Base-by-base conservation (phyloP, 2,797 vertebrate species). In the Xenopus petersii region DNA sequence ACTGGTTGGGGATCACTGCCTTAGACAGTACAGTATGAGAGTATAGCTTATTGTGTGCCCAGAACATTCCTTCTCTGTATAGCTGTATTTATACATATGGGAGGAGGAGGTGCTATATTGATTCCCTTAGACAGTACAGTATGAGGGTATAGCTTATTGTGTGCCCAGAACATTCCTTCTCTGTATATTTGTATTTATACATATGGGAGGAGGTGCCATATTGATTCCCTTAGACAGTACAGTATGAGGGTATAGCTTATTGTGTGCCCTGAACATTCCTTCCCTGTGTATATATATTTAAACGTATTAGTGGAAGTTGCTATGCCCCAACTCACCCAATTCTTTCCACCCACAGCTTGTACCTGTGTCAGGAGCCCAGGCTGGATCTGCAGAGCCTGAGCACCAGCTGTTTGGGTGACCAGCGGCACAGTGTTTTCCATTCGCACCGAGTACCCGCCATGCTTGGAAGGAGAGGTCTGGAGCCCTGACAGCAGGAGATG, bases 361-460 rank as follows among this genome's bases (percentile, higher is more conserved):
- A 99, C 98, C 97, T 99, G 98, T 89, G 98, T 93, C 1, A 99
- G 95, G 71, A 99, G 95, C 79, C 98, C 94, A 56, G 96, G 94
- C 71, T 99, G 98, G 86, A 99, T 97, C 89, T 99, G 98, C 80
- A 99, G 93, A 81, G 97, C 94, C 82, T 98, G 98, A 21, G 96
- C 93, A 77, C 94, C 94, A 0, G 98, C 95, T 83, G 98, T 94
- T 84, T 98, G 98, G 30, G 98, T 99, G 88, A 99, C 97, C 82
- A 99, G 97, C 85, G 98, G 98, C 88, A 99, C 96, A 0, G 97
- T 95, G 0, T 97, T 99, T 84, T 99, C 98, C 97, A 99, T 97
- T 79, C 96, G 92, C 84, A 99, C 95, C 0, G 98, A 98, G 87
- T 98, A 99, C 84, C 97, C 94, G 64, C 94, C 92, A 72, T 99